Base-by-base conservation (phyloP, 2,797 vertebrate species). In the Halcyon chelicuti region DNA sequence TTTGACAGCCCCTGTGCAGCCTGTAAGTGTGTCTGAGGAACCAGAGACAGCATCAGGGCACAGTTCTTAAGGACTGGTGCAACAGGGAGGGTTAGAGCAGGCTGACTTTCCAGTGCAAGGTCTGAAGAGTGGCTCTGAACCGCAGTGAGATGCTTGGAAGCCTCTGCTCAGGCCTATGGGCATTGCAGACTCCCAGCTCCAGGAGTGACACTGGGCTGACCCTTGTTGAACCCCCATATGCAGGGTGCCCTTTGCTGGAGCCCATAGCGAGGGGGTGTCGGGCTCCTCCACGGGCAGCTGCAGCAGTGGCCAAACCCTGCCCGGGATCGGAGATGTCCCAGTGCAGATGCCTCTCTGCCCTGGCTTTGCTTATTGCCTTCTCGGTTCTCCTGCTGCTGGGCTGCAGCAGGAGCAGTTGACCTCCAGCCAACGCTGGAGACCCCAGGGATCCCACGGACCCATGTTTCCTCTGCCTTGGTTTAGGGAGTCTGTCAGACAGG, bases 261-360 rank as follows among this genome's bases (percentile, higher is more conserved):
- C 74, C 2, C 1, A 10, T 13, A 62, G 47, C 0, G 1, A 35
- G 52, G 31, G 37, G 31, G 40, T 57, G 63, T 25, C 0, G 6
- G 29, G 18, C 10, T 91, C 15, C 26, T 58, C 26, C 0, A 0
- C 19, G 33, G 33, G 55, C 70, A 49, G 47, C 72, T 52, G 67
- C 31, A 47, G 37, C 1, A 0, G 33, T 40, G 51, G 42, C 61
- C 3, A 0, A 80, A 29, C 37, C 0, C 0, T 12, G 23, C 1
- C 0, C 8, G 39, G 39, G 20, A 29, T 4, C 3, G 2, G 60
- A 52, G 35, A 47, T 6, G 0, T 19, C 35, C 9, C 66, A 51
- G 39, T 31, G 29, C 62, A 60, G 28, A 14, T 4, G 4, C n/a
- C 23, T 31, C 33, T 58, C 1, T 0, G 52, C 39, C 14, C 35